A percentile compares a stretch with the other conserved stretches of the same genome.
phyloP scores from a whole-genome alignment of 1,140 invertebrate genomes.

The Sinella curviseta region DNA sequence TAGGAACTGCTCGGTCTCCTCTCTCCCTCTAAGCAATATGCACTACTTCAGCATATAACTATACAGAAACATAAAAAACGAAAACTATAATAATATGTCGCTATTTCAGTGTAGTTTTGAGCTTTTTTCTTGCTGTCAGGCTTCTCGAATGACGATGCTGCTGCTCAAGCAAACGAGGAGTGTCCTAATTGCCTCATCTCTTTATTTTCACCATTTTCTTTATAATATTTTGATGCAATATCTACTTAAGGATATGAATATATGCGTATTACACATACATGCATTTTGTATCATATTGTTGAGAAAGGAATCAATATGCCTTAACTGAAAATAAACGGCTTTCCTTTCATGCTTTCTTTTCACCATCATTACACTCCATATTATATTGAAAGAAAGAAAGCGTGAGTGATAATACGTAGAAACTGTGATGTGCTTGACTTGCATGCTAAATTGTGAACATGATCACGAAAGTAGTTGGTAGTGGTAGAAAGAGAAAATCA shows the following conservation, averaged over 20 bases:
- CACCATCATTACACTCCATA: not conserved
- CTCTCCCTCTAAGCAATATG: too few relatives aligned
- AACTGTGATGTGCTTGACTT: conserved; percentile 6
- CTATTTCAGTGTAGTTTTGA: too few relatives aligned
- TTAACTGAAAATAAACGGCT: not conserved
- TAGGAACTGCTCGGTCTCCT: too few relatives aligned
- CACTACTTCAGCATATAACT: too few relatives aligned
- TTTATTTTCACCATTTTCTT: not conserved
- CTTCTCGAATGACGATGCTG: too few relatives aligned
- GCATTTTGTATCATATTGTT: too few relatives aligned
- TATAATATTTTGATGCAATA: not conserved
- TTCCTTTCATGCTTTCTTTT: not conserved
- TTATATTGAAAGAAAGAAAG: not conserved
- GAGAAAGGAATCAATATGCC: too few relatives aligned
- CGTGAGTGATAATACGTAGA: not conserved
- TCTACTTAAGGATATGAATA: too few relatives aligned
- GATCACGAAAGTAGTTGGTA: not conserved
- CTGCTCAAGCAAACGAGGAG: not conserved
- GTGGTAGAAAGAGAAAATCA: not conserved
- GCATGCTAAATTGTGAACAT: conserved; percentile 4
- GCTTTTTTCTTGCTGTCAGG: too few relatives aligned
- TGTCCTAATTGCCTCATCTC: conserved; percentile 7
- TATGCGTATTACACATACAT: too few relatives aligned
- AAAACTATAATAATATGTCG: too few relatives aligned
- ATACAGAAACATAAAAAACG: too few relatives aligned